phyloP scores from a whole-genome alignment of 2,888 invertebrate species.

The Acanthoscelides obtectus region DNA sequence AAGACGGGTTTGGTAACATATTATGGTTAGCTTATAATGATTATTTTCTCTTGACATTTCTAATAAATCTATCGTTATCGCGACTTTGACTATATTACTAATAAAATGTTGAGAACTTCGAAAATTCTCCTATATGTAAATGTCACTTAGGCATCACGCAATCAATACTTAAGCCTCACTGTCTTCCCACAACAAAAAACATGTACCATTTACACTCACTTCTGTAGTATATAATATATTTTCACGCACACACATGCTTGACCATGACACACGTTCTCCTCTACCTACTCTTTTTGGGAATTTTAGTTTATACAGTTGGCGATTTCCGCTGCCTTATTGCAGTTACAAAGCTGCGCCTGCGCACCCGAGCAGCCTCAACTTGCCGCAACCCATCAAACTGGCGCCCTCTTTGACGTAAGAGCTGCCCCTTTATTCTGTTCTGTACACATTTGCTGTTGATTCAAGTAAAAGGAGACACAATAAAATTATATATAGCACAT shows the following conservation, averaged over 20 bases:
- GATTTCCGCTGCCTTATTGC: conserved; percentile 95
- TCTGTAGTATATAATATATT: not conserved
- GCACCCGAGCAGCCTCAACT: conserved; percentile 73
- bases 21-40: too few species aligned
- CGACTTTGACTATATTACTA: too few species aligned
- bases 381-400: conserved; percentile 74
- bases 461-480: not conserved
- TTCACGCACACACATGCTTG: conserved; percentile 7
- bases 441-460: not conserved
- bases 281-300: conserved; percentile 33
- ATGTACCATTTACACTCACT: not conserved
- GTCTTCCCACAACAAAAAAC: not conserved
- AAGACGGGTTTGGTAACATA: too few species aligned
- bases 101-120: too few species aligned
- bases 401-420: conserved; percentile 66
- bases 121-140: not conserved
- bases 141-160: not conserved
- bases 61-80: too few species aligned
- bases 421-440: conserved; percentile 26
- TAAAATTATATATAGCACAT: not conserved
- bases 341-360: conserved; percentile 76
- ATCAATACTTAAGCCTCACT: not conserved
- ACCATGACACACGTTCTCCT: conserved; percentile 9
- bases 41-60: too few species aligned
- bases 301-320: conserved; percentile 91